Evolutionary conservation across 2,113 vertebrate species (phyloP).

Genomic region (Halichoeres trimaculatus): DNA sequence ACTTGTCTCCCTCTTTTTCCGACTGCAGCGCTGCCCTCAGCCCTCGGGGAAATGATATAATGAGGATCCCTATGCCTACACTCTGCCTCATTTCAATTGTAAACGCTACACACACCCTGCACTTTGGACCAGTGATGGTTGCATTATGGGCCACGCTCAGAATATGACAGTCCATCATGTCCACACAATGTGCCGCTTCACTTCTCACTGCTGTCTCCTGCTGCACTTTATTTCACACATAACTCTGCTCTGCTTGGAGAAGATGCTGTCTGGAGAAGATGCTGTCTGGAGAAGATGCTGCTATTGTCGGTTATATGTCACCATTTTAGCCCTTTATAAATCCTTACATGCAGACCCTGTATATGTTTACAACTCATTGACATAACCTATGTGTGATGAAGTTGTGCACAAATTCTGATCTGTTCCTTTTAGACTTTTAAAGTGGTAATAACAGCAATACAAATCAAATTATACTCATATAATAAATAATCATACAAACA

Average conservation of each 20-base stretch:
- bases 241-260: neutral
- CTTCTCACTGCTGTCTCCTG: conserved; percentile 31
- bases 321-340: neutral
- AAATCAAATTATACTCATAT: too few relatives aligned
- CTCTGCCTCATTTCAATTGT: conserved; percentile 85
- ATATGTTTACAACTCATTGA: too few relatives aligned
- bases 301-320: neutral
- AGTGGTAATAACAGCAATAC: too few relatives aligned
- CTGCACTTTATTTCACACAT: neutral
- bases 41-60: conserved; percentile 81
- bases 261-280: neutral
- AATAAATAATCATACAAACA: too few relatives aligned
- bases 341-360: too few relatives aligned
- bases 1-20: conserved; percentile 62
- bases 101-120: conserved; percentile 77
- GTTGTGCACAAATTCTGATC: too few relatives aligned
- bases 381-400: too few relatives aligned
- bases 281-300: neutral
- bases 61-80: conserved; percentile 77
- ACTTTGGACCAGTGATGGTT: conserved; percentile 81
- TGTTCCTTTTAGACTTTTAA: too few relatives aligned
- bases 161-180: conserved; percentile 80
- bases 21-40: conserved; percentile 64
- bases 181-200: conserved; percentile 40
- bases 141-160: conserved; percentile 77